phyloP scores from a whole-genome alignment of 2,888 invertebrate genomes.

The Pristionchus entomophagus region DNA sequence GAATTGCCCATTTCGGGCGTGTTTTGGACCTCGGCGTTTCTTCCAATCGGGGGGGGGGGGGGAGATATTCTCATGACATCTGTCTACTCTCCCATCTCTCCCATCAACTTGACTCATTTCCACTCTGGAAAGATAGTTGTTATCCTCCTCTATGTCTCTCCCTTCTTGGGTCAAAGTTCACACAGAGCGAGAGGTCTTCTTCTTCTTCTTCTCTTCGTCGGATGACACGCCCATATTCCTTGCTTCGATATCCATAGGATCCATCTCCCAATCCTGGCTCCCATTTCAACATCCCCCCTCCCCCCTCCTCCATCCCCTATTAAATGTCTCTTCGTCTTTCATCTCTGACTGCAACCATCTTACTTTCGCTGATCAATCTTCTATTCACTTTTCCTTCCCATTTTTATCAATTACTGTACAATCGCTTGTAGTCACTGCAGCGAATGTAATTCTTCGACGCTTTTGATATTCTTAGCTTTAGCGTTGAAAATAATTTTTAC shows the following conservation, averaged over 20 bases:
- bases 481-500: neutral
- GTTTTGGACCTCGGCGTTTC: too few relatives aligned
- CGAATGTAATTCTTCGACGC: neutral
- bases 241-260: constrained; percentile 18
- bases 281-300: constrained; percentile 4
- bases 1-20: neutral
- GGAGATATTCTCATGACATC: neutral
- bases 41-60: too few relatives aligned
- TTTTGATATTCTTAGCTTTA: neutral
- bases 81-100: neutral
- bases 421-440: too few relatives aligned
- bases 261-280: constrained; percentile 23
- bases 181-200: neutral
- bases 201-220: neutral
- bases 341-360: neutral
- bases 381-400: too few relatives aligned
- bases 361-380: neutral
- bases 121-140: constrained; percentile 18
- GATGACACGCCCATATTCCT: constrained; percentile 2
- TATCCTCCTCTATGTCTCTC: neutral
- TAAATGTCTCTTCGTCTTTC: neutral
- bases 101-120: neutral
- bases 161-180: constrained; percentile 34
- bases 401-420: too few relatives aligned
- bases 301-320: too few relatives aligned